phyloP scores from a whole-genome alignment of 2,888 invertebrate genomes.

The Dryadula phaetusa region DNA sequence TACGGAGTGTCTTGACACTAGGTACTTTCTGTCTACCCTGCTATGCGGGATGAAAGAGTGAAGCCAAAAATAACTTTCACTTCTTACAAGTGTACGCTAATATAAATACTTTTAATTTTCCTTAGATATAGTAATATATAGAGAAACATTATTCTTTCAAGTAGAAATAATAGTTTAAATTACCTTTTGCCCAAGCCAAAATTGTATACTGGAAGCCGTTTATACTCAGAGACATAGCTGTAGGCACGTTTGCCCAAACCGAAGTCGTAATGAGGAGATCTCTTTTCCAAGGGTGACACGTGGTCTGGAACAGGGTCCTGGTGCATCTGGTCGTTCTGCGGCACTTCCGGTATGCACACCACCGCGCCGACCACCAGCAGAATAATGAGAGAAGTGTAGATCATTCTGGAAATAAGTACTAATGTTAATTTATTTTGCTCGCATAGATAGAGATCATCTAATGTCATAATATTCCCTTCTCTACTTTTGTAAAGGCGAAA shows the following conservation, averaged over 20 bases:
- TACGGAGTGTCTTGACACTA: no score
- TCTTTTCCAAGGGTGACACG: constrained; percentile 62
- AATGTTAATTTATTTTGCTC: no score
- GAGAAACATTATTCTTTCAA: no score
- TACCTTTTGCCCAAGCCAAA: constrained; percentile 86
- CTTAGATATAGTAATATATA: no score
- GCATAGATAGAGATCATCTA: no score
- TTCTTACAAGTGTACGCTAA: no score
- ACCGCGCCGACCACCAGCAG: constrained; percentile 66
- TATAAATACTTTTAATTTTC: no score
- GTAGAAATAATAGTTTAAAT: background rate
- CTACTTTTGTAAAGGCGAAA: no score
- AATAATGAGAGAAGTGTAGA: constrained; percentile 63
- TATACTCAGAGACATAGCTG: constrained; percentile 86
- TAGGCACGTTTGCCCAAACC: constrained; percentile 83
- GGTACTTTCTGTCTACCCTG: no score
- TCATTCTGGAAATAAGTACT: constrained; percentile 68
- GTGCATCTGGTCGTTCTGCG: constrained; percentile 61
- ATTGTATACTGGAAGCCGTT: constrained; percentile 84
- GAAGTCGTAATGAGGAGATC: constrained; percentile 82
- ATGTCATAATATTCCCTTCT: no score
- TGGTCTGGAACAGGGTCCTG: constrained; percentile 53
- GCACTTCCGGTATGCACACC: constrained; percentile 67
- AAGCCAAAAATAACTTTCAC: no score
- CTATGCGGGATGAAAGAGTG: no score